Conservation (phyloP, 2,888 invertebrate species). For the Aphidoletes aphidimyza region DNA sequence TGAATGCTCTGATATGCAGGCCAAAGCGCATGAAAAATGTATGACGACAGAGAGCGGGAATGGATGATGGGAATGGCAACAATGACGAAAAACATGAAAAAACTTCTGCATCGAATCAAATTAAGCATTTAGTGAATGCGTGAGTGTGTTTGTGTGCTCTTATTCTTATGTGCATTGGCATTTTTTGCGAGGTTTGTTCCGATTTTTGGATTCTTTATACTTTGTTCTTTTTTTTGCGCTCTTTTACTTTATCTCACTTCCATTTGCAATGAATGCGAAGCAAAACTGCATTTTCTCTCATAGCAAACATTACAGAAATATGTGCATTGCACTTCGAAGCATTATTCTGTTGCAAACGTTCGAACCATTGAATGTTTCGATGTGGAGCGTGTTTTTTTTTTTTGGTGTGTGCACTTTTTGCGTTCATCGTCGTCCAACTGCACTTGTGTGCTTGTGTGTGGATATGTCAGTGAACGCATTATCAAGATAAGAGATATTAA, state of each 20-base stretch:
- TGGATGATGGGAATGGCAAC: not conserved
- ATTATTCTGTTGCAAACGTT: slow-evolving; percentile 10
- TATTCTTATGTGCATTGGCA: slow-evolving; percentile 16
- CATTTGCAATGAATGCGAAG: not conserved
- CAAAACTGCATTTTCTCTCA: slow-evolving; percentile 39
- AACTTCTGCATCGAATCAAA: slow-evolving; percentile 28
- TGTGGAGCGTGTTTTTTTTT: not conserved
- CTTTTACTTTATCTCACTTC: too few species aligned
- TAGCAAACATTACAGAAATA: slow-evolving; percentile 40
- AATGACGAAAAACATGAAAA: not conserved
- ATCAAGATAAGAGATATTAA: slow-evolving; percentile 51
- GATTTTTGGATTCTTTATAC: not conserved
- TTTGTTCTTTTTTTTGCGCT: too few species aligned
- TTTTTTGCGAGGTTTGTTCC: slow-evolving; percentile 4
- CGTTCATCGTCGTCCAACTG: not conserved
- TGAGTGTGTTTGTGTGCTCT: slow-evolving; percentile 3
- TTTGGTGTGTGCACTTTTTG: not conserved
- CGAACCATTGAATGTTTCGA: not conserved
- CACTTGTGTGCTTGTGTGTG: slow-evolving; percentile 2
- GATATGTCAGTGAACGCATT: slow-evolving; percentile 51
- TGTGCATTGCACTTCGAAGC: slow-evolving; percentile 44
- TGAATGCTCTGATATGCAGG: not conserved
- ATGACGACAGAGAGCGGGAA: slow-evolving; percentile 11
- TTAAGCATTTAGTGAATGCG: slow-evolving; percentile 34
- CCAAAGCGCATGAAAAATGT: slow-evolving; percentile 36